Base-by-base conservation (phyloP, 2,888 invertebrate genomes). In the Zygaena filipendulae region DNA sequence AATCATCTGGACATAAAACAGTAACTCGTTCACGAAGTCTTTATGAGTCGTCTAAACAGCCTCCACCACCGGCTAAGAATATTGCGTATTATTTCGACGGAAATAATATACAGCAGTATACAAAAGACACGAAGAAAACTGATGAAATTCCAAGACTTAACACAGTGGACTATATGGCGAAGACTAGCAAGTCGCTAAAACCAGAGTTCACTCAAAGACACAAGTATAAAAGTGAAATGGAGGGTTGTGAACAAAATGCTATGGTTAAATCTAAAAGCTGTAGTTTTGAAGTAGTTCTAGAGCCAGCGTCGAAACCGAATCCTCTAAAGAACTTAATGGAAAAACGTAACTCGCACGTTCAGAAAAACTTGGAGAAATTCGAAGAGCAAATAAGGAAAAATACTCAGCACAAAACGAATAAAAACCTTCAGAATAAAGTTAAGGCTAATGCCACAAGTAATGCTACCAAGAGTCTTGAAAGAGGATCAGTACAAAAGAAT, bases 91-190 rank as follows among this genome's bases (percentile, higher is more conserved):
- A 77, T 50, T 74, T 81, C 43, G 81, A 81, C 27, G 81, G 80
- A 27, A 77, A 58, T 51, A 74, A 61, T 37, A 47, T 79, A 27
- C 70, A 72, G 43, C 66, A 61, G 42, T 70, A 66, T 46, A 52
- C 41, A 4, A 63, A 60, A 36, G 68, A 72, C 2, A 68, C 62
- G 34, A 74, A 68, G 43, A 41, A 52, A 23, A 57, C 59, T 8
- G 84, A 85, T 67, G 83, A 84, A 49, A 85, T 86, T 44, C 85
- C 85, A 0, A 80, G 84, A 36, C 58, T 79, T 14, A 82, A 79
- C 41, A 82, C 79, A 36, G 67, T 68, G 29, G 82, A 84, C 39
- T 83, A 85, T 33, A 82, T 77, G 61, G 79, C 66, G 3, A 69
- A 69, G 36, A 67, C 69, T 1, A 72, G 63, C 13, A 81, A 79